Base-by-base conservation (phyloP, 2,888 invertebrate species). In the Theretra japonica region DNA sequence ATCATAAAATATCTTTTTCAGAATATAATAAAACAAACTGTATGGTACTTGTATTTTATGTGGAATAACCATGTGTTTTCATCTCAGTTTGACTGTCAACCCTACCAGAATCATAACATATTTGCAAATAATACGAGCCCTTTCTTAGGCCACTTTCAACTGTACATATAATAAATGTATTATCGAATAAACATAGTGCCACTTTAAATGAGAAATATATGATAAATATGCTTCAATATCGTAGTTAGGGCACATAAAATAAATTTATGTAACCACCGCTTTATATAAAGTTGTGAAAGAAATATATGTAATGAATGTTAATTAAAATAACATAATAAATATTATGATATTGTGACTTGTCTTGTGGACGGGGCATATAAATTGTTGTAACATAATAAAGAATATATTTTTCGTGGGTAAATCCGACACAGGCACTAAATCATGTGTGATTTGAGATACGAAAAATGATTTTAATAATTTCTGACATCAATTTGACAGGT, bases 271-370 rank as follows among this genome's bases (percentile, higher is more conserved):
- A 81, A 83, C 79, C 78, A 83, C 80, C 79, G 85, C 84, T 86
- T 83, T 83, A 77, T 74, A 75, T 77, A 69, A 83, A 80, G 80
- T 82, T 85, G 84, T 86, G 81, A 84, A 75, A 75, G 74, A 74
- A 72, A 77, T 60, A 70, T 59, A 48, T 72, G 57, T 71, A 68
- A 48, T 68, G 58, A 53, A 33, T 71, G 56, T 70, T 41, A 71
- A 68, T 30, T 70, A 56, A 71, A 48, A 72, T 71, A 59, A 72
- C 72, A 59, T 70, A 72, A 73, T 33, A 58, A 70, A 74, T 68
- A 75, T 74, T 74, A 80, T 74, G 75, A 75, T 74, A 77, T 79
- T 77, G 74, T 80, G 72, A 74, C 81, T 83, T 85, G 85, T 86
- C 84, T 83, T 78, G 80, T 79, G 73, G 82, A 80, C 82, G 84